These are phyloP conservation scores for Brachypteracias leptosomus DNA, from an alignment of 2,113 vertebrate genomes.

Conservation along the genomic window DNA sequence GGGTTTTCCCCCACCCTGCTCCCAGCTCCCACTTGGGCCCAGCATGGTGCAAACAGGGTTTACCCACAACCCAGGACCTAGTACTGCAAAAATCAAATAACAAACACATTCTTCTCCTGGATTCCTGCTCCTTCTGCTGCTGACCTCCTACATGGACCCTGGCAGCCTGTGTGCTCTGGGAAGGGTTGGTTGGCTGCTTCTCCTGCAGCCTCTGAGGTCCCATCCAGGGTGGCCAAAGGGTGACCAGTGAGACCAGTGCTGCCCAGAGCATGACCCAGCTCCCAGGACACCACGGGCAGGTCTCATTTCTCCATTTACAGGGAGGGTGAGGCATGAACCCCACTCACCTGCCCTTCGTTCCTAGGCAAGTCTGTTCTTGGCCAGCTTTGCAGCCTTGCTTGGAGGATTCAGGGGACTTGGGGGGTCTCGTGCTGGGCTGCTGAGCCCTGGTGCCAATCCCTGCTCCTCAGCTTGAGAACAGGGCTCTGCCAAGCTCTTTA, in stretches of 20 bases:
- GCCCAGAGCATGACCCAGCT: accelerated
- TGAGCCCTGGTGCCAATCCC: not conserved
- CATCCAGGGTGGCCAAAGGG: not conserved
- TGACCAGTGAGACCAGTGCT: not conserved
- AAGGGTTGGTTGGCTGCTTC: not conserved
- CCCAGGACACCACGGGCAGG: not conserved
- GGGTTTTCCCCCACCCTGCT: not conserved
- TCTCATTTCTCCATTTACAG: not conserved
- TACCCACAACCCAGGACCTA: not conserved
- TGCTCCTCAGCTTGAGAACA: not conserved
- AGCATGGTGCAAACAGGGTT: not conserved
- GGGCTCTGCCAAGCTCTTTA: not conserved
- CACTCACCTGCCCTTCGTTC: not conserved
- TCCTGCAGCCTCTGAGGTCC: not conserved
- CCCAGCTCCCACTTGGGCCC: not conserved
- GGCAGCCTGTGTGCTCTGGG: accelerated
- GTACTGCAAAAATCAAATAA: not conserved
- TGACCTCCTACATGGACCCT: not conserved
- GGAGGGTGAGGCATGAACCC: not conserved
- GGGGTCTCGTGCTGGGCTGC: not conserved
- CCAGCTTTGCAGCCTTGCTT: not conserved
- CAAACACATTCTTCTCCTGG: not conserved
- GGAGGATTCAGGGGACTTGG: not conserved
- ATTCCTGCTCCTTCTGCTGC: not conserved
- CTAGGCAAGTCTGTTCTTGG: not conserved